Evolutionary conservation across 2,888 invertebrate genomes (phyloP), one percentile per base, ranked within the genome.

Genomic region (Encarsia formosa): DNA sequence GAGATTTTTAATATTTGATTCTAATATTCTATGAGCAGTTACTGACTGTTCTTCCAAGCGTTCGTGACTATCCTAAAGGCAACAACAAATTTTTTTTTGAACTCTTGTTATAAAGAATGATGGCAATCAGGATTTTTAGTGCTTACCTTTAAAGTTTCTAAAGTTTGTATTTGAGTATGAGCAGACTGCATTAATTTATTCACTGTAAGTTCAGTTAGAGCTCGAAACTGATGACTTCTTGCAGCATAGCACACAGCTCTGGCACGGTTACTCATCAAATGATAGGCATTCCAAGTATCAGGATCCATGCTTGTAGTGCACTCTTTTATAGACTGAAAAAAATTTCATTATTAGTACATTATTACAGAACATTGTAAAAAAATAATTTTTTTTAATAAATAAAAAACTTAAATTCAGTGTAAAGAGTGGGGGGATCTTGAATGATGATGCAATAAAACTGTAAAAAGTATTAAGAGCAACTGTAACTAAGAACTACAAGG

Each of bases 281-380:
- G 83, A 65, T 85, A 86, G n/a, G 81, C 79, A 64, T 84, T 85
- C 84, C 84, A 84, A 39, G 80, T 81, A 61, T 82, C 81, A 3
- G 80, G 69, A 66, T 84, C 83, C 85, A 86, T 85, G 31, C 76
- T 70, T 19, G 70, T 76, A 2, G 85, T 85, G 66, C 86, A 86
- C 54, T 82, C 80, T 62, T 78, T 78, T 45, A 85, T 72, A 31
- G 76, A 71, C 81, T 81, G 61, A 26, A 68, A 68, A 54, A 54
- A 34, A 41, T 9, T 13, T 15, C 29, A 16, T 40, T 23, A 23
- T 40, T 5, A 40, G 8, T 40, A 40, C 13, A 4, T 40, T n/a
- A 26, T 15, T 40, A n/a, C n/a, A n/a, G n/a, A n/a, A n/a, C 11
- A 11, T 37, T 37, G 29, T 22, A 11, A 41, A 47, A 29, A 20